Evolutionary conservation across 2,797 vertebrate species (phyloP).

Genomic region (Staurois parvus): DNA sequence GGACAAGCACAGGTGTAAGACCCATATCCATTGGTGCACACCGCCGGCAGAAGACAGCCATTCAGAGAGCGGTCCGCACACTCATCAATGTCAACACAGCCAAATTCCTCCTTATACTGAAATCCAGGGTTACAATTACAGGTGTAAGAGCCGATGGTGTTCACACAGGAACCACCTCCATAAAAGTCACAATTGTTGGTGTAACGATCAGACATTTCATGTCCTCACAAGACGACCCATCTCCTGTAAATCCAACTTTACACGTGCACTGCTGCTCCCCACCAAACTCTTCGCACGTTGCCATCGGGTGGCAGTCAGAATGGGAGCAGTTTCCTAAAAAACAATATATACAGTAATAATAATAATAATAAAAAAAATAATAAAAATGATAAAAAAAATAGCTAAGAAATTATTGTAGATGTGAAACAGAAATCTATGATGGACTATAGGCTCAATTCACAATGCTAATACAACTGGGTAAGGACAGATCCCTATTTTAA

Average conservation of each 20-base stretch:
- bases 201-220: neutral
- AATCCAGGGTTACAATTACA: slow-evolving; percentile 69
- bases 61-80: slow-evolving; percentile 63
- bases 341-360: no score
- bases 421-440: no score
- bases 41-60: slow-evolving; percentile 53
- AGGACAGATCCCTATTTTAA: no score
- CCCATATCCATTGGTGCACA: slow-evolving; percentile 60
- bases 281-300: slow-evolving; percentile 44
- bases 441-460: no score
- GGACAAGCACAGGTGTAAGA: slow-evolving; percentile 64
- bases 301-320: slow-evolving; percentile 49
- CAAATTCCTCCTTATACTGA: slow-evolving; percentile 60
- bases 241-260: slow-evolving; percentile 42
- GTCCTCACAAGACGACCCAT: neutral
- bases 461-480: no score
- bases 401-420: no score
- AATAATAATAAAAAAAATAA: no score
- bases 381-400: no score
- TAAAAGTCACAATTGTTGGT: slow-evolving; percentile 33
- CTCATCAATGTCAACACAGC: slow-evolving; percentile 60
- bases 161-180: slow-evolving; percentile 28
- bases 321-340: slow-evolving; percentile 2
- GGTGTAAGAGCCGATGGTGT: slow-evolving; percentile 47
- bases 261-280: slow-evolving; percentile 67